Evolutionary conservation across 2,888 invertebrate species (phyloP), one percentile per base, ranked within the genome.

Genomic region (Pelosia muscerda): DNA sequence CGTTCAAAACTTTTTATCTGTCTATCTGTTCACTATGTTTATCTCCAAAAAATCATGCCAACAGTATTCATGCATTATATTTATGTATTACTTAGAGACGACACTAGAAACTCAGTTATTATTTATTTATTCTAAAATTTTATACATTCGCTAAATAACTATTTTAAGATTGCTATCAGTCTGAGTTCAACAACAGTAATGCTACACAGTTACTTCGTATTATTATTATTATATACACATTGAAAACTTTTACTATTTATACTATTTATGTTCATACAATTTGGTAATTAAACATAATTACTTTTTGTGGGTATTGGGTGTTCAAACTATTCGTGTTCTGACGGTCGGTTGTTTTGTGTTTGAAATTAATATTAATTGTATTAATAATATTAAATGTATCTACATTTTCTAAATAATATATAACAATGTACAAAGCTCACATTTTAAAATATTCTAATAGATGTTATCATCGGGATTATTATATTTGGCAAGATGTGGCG

Each of bases 161-260:
- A 81, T 75, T 69, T 75, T 75, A 87, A 88, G 87, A 84, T 86
- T 73, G 84, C 90, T 92, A 93, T 93, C 93, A 93, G 93, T 93
- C 93, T 92, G 93, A 87, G 86, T 83, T 89, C 83, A 91, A 90
- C 89, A 91, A 88, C 86, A 84, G 77, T 88, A 81, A 86, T 73
- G 11, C 82, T 81, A 81, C 72, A 73, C 57, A 73, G 65, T 83
- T 84, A 83, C 69, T 74, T 72, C 62, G 49, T 68, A 59, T 63
- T 71, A 68, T 70, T 58, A 68, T 71, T 68, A 76, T 64, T 75
- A 71, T 77, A 31, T 82, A 81, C 54, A 65, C 54, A 59, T 65
- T 59, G 55, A 65, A 54, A 64, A 53, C 15, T 62, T 63, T 38
- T 25, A 60, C 55, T 61, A 49, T 65, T 23, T 49, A 15, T 66